Evolutionary conservation across 2,888 invertebrate species (phyloP), one percentile per base, ranked within the genome.

Genomic region (Melitaea athalia): DNA sequence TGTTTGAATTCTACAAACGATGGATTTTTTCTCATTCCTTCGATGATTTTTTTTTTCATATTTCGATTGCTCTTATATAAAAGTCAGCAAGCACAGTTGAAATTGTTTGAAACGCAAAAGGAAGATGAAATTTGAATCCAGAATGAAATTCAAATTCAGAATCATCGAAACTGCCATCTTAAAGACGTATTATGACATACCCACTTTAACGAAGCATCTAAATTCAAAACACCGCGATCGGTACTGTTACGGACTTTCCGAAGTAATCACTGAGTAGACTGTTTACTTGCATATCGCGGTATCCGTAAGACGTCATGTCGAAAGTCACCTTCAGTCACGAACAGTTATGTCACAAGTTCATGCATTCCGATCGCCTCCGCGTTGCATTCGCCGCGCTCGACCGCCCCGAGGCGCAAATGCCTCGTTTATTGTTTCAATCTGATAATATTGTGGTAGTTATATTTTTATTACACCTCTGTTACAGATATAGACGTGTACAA

Each of bases 251-350:
- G 47, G 47, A 60, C 60, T 60, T 60, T 60, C 57, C 11, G 42
- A 52, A 17, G 52, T 49, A 38, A 3, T 7, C 45, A 14, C 12
- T 45, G 45, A 38, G 38, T 38, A 38, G 14, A 24, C 17, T 45
- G 43, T 65, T 60, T 33, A 47, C 53, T 45, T 10, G 43, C 31
- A 42, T 12, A 62, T 62, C 49, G 33, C 5, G 31, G 49, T 38
- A 61, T 45, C 61, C 43, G 66, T 43, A 63, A 61, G 45, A 61
- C 63, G 67, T 70, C 63, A 70, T 68, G 63, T 70, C 60, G 64
- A 68, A 70, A 68, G 72, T 68, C 70, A 72, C 72, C 70, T 70
- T 72, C 66, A 70, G 66, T 72, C 64, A 67, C 64, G 64, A 70
- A 50, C 65, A 49, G 65, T 72, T 70, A 70, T 70, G 66, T 70